A percentile compares a stretch with the other conserved stretches of the same genome.
Evolutionary conservation across 2,113 vertebrate species (phyloP).

Genomic region (Accipiter cooperii): DNA sequence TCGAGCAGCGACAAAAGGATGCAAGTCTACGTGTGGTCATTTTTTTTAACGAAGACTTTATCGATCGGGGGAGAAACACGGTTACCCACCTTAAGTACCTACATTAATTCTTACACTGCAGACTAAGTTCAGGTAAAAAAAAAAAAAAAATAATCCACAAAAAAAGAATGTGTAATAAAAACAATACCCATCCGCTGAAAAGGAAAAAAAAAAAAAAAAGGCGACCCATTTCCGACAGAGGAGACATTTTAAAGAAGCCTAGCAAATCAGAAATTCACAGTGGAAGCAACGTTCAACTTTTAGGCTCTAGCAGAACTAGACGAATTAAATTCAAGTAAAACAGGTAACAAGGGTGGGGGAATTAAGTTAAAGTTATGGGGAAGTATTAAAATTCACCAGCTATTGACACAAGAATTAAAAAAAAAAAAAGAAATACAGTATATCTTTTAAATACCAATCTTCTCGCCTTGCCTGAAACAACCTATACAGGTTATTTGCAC

Average conservation of each 20-base stretch:
- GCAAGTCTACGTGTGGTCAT: rapidly evolving
- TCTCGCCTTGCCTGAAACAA: background rate
- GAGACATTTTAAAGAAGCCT: background rate
- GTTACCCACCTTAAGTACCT: background rate
- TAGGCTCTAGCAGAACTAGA: background rate
- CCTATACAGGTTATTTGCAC: background rate
- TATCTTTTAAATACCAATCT: background rate
- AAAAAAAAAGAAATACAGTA: background rate
- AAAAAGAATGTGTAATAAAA: background rate
- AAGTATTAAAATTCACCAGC: background rate
- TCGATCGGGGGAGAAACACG: background rate
- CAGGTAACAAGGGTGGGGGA: background rate
- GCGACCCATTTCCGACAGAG: background rate
- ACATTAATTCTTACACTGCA: background rate
- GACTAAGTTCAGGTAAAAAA: background rate
- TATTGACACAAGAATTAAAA: background rate
- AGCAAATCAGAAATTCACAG: background rate
- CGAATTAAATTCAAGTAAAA: background rate
- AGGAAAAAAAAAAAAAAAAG: background rate
- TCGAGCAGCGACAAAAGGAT: background rate
- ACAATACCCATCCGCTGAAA: background rate
- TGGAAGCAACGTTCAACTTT: background rate
- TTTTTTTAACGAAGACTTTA: rapidly evolving
- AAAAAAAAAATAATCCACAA: background rate
- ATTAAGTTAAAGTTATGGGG: background rate